These are phyloP conservation scores for Montipora cactus DNA, from an alignment of 64 coral and sea anemone species.

Conservation along the genomic window DNA sequence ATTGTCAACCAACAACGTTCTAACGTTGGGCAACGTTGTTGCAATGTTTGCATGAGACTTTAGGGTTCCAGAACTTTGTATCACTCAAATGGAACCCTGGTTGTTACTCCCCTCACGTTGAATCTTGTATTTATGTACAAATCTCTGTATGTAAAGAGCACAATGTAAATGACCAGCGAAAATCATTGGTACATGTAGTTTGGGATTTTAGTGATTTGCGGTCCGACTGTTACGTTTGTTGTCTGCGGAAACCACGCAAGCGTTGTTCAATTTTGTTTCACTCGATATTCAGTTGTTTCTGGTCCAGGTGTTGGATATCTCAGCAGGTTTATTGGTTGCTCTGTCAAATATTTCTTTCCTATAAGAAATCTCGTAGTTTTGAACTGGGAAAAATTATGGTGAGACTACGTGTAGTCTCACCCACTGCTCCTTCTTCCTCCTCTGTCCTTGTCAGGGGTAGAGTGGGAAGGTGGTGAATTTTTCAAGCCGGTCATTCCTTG, in stretches of 20 bases:
- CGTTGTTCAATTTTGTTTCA: not conserved
- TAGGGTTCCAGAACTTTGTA: not conserved
- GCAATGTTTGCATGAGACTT: no score
- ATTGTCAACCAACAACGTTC: no score
- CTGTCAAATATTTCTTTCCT: not conserved
- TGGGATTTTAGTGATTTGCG: not conserved
- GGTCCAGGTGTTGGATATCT: not conserved
- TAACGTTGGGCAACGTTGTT: no score
- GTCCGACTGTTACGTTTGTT: not conserved
- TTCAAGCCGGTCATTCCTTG: no score
- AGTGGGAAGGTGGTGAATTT: no score
- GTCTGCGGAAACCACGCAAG: not conserved
- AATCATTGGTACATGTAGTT: not conserved
- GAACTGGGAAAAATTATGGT: no score
- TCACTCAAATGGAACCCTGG: not conserved
- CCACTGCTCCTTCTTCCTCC: no score
- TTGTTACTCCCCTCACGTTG: not conserved
- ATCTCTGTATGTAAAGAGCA: not conserved
- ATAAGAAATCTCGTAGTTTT: not conserved
- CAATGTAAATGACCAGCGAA: not conserved
- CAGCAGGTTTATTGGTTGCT: not conserved
- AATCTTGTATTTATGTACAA: not conserved
- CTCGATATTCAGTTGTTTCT: not conserved
- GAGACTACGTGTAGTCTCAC: no score
- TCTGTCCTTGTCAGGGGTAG: no score